A percentile compares a stretch with the other conserved stretches of the same genome.
Evolutionary conservation across 2,888 invertebrate species (phyloP).

Genomic region (Aproaerema taeniolella): DNA sequence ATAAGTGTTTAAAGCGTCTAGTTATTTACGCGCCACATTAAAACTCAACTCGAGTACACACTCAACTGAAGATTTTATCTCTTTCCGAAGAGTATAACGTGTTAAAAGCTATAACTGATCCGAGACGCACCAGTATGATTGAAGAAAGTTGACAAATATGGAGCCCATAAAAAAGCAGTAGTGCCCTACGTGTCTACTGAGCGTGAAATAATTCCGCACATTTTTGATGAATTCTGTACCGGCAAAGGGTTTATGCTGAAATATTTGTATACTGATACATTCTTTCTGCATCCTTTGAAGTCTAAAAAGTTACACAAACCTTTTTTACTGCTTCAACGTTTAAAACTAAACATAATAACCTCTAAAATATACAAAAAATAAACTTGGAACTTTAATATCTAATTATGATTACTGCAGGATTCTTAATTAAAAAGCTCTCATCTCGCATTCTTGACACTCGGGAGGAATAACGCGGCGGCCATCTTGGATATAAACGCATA

Average conservation of each 20-base stretch:
- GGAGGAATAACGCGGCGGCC: constrained; percentile 50
- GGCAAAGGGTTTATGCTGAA: too few relatives aligned
- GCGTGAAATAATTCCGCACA: constrained; percentile 45
- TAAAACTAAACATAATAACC: too few relatives aligned
- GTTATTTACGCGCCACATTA: constrained; percentile 15
- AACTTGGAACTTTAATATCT: too few relatives aligned
- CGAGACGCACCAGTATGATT: constrained; percentile 53
- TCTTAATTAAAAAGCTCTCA: too few relatives aligned
- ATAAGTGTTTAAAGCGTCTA: constrained; percentile 45
- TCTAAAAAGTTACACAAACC: too few relatives aligned
- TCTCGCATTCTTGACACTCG: constrained; percentile 59
- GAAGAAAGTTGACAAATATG: constrained; percentile 56
- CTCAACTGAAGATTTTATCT: constrained; percentile 10
- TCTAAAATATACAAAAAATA: too few relatives aligned
- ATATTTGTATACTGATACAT: too few relatives aligned
- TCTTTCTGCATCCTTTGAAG: too few relatives aligned
- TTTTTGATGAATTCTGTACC: constrained; percentile 45
- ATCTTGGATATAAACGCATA: constrained; percentile 69
- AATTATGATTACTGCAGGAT: too few relatives aligned
- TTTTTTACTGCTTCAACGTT: too few relatives aligned
- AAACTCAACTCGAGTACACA: constrained; percentile 10
- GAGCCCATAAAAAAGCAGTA: constrained; percentile 45
- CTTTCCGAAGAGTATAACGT: constrained; percentile 12
- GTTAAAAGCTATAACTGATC: constrained; percentile 25
- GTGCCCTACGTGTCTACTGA: constrained; percentile 43